phyloP scores from a whole-genome alignment of 2,113 vertebrate species.

The Saccopteryx leptura region DNA sequence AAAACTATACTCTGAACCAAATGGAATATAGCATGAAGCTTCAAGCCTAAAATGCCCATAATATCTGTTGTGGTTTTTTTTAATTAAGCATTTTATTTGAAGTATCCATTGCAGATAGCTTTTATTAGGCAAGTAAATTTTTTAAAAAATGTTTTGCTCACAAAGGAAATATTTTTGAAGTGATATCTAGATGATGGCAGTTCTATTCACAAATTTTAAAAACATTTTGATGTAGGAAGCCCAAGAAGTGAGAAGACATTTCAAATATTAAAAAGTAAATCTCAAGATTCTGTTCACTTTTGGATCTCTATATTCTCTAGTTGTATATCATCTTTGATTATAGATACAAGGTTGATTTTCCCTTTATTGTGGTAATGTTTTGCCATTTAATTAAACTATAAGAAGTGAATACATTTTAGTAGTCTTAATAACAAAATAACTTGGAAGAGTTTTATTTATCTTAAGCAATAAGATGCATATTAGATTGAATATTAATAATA shows the following conservation, averaged over 20 bases:
- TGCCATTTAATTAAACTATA: conserved; percentile 40
- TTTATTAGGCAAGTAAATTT: conserved; percentile 58
- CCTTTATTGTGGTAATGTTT: not conserved
- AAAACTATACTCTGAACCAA: conserved; percentile 79
- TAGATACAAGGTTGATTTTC: not conserved
- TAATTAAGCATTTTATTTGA: conserved; percentile 76
- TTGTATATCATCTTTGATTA: not conserved
- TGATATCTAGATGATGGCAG: not conserved
- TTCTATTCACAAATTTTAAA: not conserved
- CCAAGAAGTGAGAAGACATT: not conserved
- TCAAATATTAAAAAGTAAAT: conserved; percentile 23
- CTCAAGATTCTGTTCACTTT: not conserved
- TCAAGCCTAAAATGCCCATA: conserved; percentile 74
- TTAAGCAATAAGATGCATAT: not conserved
- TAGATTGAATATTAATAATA: conserved; percentile 4
- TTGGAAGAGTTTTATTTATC: conserved; percentile 52
- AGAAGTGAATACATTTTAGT: not conserved
- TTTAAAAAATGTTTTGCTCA: conserved; percentile 3
- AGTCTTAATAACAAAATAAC: conserved; percentile 16
- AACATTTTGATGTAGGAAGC: not conserved
- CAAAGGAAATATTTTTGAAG: not conserved
- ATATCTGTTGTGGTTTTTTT: conserved; percentile 4
- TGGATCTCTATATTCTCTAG: not conserved
- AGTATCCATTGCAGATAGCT: conserved; percentile 38
- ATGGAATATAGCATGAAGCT: conserved; percentile 79